Conservation (phyloP, 2,113 vertebrate genomes). For the Pogona vitticeps region DNA sequence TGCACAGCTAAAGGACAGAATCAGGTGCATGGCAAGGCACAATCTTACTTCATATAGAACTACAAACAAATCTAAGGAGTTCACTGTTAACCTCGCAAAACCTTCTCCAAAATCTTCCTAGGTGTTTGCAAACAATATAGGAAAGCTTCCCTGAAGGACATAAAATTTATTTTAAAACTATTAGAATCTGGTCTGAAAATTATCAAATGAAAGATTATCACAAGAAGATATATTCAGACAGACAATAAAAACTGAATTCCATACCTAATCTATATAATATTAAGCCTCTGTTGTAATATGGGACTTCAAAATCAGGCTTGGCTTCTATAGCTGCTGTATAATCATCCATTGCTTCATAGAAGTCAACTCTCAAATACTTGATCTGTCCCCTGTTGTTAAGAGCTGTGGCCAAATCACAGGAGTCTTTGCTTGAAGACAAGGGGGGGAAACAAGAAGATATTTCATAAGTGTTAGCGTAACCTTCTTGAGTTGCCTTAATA, state of each 20-base stretch:
- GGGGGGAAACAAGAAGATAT: not conserved
- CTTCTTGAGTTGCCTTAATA: not conserved
- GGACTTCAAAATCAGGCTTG: constrained; percentile 81
- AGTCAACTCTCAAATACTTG: constrained; percentile 91
- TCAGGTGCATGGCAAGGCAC: not conserved
- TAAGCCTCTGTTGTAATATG: constrained; percentile 94
- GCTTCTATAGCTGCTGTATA: constrained; percentile 84
- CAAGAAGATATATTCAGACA: not conserved
- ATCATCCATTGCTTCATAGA: constrained; percentile 89
- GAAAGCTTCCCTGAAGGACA: not conserved
- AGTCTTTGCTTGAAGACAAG: constrained; percentile 72
- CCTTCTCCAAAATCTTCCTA: not conserved
- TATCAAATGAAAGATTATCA: not conserved
- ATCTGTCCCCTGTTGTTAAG: constrained; percentile 92
- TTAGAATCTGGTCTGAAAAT: not conserved
- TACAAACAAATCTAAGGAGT: not conserved
- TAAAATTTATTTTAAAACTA: not conserved
- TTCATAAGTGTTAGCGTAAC: not conserved
- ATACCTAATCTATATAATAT: constrained; percentile 90
- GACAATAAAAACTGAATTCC: constrained; percentile 16
- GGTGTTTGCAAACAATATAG: not conserved
- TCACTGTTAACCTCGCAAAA: not conserved
- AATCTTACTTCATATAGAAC: not conserved
- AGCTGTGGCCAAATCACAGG: constrained; percentile 80
- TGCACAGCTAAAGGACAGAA: not conserved